Conservation (phyloP, 92 coral and sea anemone species). For the Umimayanthus kanabou region DNA sequence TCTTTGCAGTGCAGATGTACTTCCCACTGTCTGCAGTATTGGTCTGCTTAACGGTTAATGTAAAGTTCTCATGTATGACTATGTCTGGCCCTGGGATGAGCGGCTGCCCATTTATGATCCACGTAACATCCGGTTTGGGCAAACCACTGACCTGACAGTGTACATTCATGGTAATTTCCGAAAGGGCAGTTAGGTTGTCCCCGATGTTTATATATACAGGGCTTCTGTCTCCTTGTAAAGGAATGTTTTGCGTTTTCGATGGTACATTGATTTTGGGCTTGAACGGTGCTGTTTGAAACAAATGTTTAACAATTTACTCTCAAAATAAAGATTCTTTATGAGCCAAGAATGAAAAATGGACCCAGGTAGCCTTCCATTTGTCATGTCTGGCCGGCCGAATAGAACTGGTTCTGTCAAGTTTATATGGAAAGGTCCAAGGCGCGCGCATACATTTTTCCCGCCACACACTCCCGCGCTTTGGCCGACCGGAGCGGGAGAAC, state of each 20-base stretch:
- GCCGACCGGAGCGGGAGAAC: too few species aligned
- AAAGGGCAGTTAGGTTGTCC: constrained; percentile 53
- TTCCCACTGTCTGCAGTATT: constrained; percentile 59
- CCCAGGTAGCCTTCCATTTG: too few species aligned
- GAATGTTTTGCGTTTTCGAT: constrained; percentile 30
- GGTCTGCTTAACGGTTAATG: constrained; percentile 56
- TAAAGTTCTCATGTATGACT: constrained; percentile 54
- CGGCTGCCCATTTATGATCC: constrained; percentile 65
- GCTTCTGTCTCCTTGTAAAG: constrained; percentile 40
- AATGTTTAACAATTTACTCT: not conserved
- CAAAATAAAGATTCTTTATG: too few species aligned
- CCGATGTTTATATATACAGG: constrained; percentile 60
- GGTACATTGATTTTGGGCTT: constrained; percentile 55
- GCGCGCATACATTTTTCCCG: too few species aligned
- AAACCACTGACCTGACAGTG: constrained; percentile 71
- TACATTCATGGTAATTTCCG: constrained; percentile 52
- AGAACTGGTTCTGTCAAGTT: too few species aligned
- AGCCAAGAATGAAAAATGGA: too few species aligned
- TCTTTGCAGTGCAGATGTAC: constrained; percentile 70
- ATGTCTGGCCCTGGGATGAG: constrained; percentile 45
- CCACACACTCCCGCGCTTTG: too few species aligned
- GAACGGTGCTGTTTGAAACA: constrained; percentile 47
- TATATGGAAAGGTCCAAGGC: too few species aligned
- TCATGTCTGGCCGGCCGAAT: too few species aligned
- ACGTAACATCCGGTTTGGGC: constrained; percentile 65